Percentiles rank a stretch among this genome's conserved stretches.
These are phyloP conservation scores for Oconnorella tubifera DNA, from an alignment of 2,888 invertebrate species.

Conservation along the genomic window DNA sequence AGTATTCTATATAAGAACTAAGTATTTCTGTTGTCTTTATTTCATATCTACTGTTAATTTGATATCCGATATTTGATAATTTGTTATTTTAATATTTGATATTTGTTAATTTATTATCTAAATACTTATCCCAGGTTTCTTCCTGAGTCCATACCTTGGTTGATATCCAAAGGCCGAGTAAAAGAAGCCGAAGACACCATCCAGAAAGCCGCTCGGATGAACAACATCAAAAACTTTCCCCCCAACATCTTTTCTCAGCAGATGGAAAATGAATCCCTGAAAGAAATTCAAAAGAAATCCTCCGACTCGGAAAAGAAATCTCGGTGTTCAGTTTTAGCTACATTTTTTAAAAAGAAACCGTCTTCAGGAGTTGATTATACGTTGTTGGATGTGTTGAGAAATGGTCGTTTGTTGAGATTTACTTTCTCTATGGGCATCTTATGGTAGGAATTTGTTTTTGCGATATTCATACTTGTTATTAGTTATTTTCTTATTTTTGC, in stretches of 20 bases:
- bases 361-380: conserved; percentile 25
- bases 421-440: conserved; percentile 34
- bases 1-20: too few relatives aligned
- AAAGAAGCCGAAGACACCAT: conserved; percentile 34
- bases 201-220: conserved; percentile 34
- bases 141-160: conserved; percentile 38
- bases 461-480: too few relatives aligned
- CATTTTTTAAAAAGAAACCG: not conserved
- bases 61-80: too few relatives aligned
- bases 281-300: too few relatives aligned
- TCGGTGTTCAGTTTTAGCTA: not conserved
- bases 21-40: too few relatives aligned
- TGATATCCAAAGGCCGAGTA: conserved; percentile 30
- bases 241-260: conserved; percentile 17
- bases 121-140: conserved; percentile 37
- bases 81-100: too few relatives aligned
- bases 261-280: too few relatives aligned
- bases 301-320: conserved; percentile 3
- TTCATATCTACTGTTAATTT: too few relatives aligned
- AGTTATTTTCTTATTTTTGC: too few relatives aligned
- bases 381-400: conserved; percentile 30
- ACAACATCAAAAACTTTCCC: conserved; percentile 24
- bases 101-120: too few relatives aligned
- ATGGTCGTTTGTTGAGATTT: conserved; percentile 23
- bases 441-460: conserved; percentile 29